Evolutionary conservation across 2,888 invertebrate genomes (phyloP).

Genomic region (Trachelus troglodyta): DNA sequence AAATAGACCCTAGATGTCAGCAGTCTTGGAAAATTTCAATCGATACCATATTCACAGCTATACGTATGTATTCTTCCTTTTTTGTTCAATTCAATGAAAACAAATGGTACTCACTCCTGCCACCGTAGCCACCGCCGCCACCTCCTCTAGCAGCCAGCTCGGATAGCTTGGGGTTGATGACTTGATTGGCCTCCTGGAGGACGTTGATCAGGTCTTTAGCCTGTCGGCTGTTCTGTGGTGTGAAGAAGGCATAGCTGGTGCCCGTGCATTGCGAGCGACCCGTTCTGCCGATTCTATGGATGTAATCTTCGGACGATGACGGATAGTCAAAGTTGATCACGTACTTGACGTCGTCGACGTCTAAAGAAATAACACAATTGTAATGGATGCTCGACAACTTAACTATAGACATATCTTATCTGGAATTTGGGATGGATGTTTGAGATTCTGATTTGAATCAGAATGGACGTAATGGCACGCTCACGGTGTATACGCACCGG

Average conservation of each 20-base stretch:
- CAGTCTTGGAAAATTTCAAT: background rate
- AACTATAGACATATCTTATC: background rate
- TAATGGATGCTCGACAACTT: background rate
- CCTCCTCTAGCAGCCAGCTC: slow-evolving; percentile 78
- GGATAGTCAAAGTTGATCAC: slow-evolving; percentile 98
- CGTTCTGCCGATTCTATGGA: slow-evolving; percentile 94
- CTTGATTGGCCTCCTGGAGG: slow-evolving; percentile 86
- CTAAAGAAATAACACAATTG: slow-evolving; percentile 67
- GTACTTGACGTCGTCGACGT: slow-evolving; percentile 96
- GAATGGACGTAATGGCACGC: background rate
- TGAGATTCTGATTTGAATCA: background rate
- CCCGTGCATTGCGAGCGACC: slow-evolving; percentile 88
- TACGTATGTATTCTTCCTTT: background rate
- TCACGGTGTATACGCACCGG: background rate
- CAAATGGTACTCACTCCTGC: slow-evolving; percentile 62
- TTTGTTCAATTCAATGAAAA: background rate
- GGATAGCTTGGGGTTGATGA: slow-evolving; percentile 85
- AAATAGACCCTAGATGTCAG: background rate
- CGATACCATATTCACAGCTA: background rate
- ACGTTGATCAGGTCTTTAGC: slow-evolving; percentile 91
- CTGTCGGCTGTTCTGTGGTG: slow-evolving; percentile 87
- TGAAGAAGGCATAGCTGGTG: slow-evolving; percentile 96
- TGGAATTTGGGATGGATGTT: background rate
- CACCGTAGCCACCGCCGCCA: slow-evolving; percentile 71
- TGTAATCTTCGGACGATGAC: slow-evolving; percentile 94